phyloP scores from a whole-genome alignment of 2,888 invertebrate species.

The Tipula unca region DNA sequence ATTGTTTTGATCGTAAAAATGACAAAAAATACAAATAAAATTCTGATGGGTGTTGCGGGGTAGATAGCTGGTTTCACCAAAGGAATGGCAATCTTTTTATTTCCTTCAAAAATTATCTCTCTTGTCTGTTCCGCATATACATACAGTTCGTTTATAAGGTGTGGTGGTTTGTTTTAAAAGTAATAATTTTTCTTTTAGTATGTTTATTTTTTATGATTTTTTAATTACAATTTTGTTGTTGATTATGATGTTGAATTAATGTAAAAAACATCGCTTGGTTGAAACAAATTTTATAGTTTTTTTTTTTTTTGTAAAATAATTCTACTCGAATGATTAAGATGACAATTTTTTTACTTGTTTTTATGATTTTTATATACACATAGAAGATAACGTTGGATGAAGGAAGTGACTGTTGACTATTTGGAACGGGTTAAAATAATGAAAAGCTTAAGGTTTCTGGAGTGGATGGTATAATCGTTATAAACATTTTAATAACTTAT shows the following conservation, averaged over 20 bases:
- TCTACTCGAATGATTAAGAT: neutral
- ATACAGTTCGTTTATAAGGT: neutral
- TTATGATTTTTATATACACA: neutral
- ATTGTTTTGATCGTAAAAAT: neutral
- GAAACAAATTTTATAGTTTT: neutral
- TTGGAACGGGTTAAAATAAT: neutral
- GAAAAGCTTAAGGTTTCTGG: neutral
- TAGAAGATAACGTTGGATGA: neutral
- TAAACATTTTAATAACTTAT: neutral
- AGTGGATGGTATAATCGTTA: neutral
- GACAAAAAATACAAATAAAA: neutral
- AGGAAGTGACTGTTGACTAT: neutral
- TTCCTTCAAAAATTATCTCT: neutral
- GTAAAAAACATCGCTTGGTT: neutral
- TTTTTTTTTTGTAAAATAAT: neutral
- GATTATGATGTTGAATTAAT: neutral
- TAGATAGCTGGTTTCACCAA: neutral
- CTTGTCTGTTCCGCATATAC: neutral
- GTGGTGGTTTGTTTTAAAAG: neutral
- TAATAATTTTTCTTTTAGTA: neutral
- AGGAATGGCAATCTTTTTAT: neutral
- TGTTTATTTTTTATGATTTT: slow-evolving; percentile 1
- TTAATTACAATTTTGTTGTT: neutral
- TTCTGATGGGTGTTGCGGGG: neutral
- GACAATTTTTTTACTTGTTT: neutral